Evolutionary conservation across 64 coral and sea anemone species (phyloP), one percentile per base, ranked within the genome.

Genomic region (Montipora efflorescens): DNA sequence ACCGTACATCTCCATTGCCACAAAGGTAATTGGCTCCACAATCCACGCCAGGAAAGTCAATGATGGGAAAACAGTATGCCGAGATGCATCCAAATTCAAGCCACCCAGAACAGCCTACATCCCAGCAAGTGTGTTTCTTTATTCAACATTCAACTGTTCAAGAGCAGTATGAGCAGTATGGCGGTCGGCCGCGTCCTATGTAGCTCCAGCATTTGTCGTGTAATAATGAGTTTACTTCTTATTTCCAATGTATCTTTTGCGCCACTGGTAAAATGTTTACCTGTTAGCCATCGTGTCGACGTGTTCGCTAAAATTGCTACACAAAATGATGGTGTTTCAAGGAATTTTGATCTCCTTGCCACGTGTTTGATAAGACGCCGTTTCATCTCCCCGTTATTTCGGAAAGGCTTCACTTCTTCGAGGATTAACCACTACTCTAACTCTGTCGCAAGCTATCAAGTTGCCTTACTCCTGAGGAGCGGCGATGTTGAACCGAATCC

Each of bases 301-400:
- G 36, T 23, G 23, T 23, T 23, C 23, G 23, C 23, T 23, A n/a
- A 46, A 46, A 78, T 8, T 15, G 16, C 0, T 43, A 78, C 75
- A 15, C 75, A 78, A 78, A 78, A 78, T 78, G 36, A 22, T 78
- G 75, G 46, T 78, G 75, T 46, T 43, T 78, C 75, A 78, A 78
- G 44, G 25, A 78, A 47, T 78, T 78, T 78, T 78, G 75, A 78
- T 78, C 22, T 78, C 75, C 44, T 78, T 16, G 75, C 36, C 75
- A 43, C 25, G 75, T 78, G 75, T 78, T 78, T 78, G 75, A 78
- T 25, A 78, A 78, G 75, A 47, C 53, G 53, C 53, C 53, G 53
- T 4, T 57, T 46, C 44, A 47, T 78, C 75, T 47, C 75, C 4
- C 75, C 36, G 75, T 45, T 78, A 78, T 16, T 46, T 78, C 44